Evolutionary conservation across 2,113 vertebrate genomes (phyloP).

Genomic region (Macquaria ambigua): DNA sequence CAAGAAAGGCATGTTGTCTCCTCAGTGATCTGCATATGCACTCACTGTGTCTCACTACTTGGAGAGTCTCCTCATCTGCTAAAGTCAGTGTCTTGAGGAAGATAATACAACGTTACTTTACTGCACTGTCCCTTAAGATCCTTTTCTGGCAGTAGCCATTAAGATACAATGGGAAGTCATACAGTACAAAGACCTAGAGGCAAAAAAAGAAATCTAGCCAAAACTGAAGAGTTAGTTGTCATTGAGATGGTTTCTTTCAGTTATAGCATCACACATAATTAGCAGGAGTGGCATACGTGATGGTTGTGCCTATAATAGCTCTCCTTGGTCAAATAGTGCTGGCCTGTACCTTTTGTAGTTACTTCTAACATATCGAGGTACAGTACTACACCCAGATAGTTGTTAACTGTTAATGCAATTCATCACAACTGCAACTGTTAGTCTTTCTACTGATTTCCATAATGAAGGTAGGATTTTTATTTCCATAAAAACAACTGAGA

Average conservation of each 20-base stretch:
- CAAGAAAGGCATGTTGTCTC: background rate
- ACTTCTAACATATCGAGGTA: background rate
- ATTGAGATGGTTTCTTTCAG: too few species aligned
- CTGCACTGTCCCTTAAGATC: too few species aligned
- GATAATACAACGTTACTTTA: background rate
- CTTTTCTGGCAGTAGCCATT: background rate
- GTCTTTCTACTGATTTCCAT: background rate
- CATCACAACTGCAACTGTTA: background rate
- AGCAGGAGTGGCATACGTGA: background rate
- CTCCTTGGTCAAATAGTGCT: background rate
- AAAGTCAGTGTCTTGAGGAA: slow-evolving; percentile 11
- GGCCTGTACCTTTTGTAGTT: too few species aligned
- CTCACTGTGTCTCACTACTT: background rate
- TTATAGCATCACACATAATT: too few species aligned
- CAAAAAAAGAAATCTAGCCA: too few species aligned
- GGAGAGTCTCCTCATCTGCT: background rate
- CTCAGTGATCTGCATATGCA: slow-evolving; percentile 12
- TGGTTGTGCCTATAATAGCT: background rate
- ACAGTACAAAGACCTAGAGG: too few species aligned
- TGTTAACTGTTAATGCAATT: background rate
- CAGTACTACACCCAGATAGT: background rate
- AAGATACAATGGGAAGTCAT: background rate
- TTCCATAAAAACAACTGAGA: background rate
- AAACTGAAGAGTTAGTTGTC: too few species aligned
- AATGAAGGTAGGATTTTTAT: background rate